A percentile compares a stretch with the other conserved stretches of the same genome.
phyloP scores from a whole-genome alignment of 2,888 invertebrate species.

The Octodonta nipae region DNA sequence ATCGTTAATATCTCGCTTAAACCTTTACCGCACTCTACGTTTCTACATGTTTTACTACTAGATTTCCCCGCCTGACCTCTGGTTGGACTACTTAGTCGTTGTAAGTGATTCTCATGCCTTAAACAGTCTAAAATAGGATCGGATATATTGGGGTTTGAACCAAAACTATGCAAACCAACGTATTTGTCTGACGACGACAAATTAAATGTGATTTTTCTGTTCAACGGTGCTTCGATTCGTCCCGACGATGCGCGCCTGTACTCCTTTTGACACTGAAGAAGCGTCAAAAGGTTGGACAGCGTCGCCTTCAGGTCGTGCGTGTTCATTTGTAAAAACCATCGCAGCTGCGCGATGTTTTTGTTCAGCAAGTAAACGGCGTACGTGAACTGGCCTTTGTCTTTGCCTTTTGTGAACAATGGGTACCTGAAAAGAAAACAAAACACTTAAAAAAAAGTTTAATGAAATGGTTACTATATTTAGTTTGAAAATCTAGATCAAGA shows the following conservation, averaged over 20 bases:
- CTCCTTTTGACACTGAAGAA: slow-evolving; percentile 21
- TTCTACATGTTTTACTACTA: slow-evolving; percentile 10
- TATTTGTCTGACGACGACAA: slow-evolving; percentile 10
- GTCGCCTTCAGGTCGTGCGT: slow-evolving; percentile 65
- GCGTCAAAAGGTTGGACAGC: slow-evolving; percentile 51
- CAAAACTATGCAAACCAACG: slow-evolving; percentile 18
- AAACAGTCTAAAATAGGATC: slow-evolving; percentile 27
- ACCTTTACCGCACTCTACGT: slow-evolving; percentile 21
- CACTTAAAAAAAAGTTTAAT: slow-evolving; percentile 2
- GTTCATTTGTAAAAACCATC: slow-evolving; percentile 61
- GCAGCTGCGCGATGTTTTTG: slow-evolving; percentile 85
- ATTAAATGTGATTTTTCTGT: slow-evolving; percentile 4
- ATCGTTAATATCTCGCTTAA: slow-evolving; percentile 32
- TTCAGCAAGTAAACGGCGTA: slow-evolving; percentile 86
- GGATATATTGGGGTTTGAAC: slow-evolving; percentile 20
- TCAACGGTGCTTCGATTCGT: not conserved
- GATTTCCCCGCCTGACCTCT: slow-evolving; percentile 7
- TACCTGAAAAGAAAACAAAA: slow-evolving; percentile 46
- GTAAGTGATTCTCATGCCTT: slow-evolving; percentile 15
- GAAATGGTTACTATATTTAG: not conserved
- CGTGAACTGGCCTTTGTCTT: slow-evolving; percentile 65
- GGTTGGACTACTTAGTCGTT: slow-evolving; percentile 17
- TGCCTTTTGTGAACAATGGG: slow-evolving; percentile 67
- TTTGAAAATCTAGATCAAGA: no score
- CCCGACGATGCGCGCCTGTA: not conserved